A percentile compares a stretch with the other conserved stretches of the same genome.
Conservation (phyloP, 2,888 invertebrate species). For the Amblyteles armatorius region DNA sequence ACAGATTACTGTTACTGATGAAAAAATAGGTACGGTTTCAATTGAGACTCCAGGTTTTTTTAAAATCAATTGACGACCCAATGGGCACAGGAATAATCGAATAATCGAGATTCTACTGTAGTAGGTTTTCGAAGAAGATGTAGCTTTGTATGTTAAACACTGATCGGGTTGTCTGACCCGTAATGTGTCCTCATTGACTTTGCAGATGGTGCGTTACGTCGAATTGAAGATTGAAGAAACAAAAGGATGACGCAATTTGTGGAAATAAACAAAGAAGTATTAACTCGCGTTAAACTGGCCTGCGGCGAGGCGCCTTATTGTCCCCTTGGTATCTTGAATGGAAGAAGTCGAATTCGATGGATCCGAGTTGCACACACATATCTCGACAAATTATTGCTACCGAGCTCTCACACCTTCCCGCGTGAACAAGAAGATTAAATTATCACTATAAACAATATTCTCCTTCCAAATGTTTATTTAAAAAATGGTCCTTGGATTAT, state of each 20-base stretch:
- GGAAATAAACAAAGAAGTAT: slow-evolving; percentile 11
- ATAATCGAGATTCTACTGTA: too few relatives aligned
- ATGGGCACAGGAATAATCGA: too few relatives aligned
- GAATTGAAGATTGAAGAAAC: background rate
- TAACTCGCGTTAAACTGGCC: slow-evolving; percentile 12
- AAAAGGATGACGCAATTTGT: background rate
- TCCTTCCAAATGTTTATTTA: slow-evolving; percentile 59
- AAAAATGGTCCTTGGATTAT: slow-evolving; percentile 59
- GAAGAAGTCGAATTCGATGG: slow-evolving; percentile 7
- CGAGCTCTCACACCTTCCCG: slow-evolving; percentile 11
- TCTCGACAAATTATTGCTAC: background rate
- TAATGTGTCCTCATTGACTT: background rate
- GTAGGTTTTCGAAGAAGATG: background rate
- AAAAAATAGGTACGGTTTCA: too few relatives aligned
- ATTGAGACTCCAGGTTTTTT: background rate
- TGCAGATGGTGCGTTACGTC: background rate
- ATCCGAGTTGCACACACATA: background rate
- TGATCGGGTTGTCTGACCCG: background rate
- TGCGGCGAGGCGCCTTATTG: slow-evolving; percentile 28
- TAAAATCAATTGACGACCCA: background rate
- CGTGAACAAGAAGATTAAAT: slow-evolving; percentile 16
- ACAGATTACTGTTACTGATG: too few relatives aligned
- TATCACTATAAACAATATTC: slow-evolving; percentile 36
- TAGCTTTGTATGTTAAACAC: background rate
- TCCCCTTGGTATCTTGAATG: slow-evolving; percentile 34